Evolutionary conservation across 1,140 invertebrate species (phyloP).

Genomic region (Telenomus remus): DNA sequence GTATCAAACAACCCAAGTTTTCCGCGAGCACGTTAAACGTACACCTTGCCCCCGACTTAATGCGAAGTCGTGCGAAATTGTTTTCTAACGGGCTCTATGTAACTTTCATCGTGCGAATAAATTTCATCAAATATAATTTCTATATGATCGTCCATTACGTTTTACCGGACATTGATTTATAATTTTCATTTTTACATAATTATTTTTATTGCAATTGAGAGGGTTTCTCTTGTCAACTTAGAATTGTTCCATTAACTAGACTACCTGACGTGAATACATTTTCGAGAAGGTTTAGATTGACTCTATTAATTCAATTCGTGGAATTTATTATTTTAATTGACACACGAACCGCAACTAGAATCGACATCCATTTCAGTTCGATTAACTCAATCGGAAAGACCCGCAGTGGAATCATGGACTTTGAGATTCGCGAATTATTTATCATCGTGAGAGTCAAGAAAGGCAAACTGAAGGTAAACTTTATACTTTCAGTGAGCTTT

Average conservation of each 20-base stretch:
- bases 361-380: constrained; percentile 8
- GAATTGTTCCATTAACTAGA: too few species aligned
- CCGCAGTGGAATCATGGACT: not conserved
- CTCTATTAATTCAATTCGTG: constrained; percentile 8
- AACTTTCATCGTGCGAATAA: constrained; percentile 16
- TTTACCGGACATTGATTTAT: too few species aligned
- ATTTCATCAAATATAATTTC: constrained; percentile 17
- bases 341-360: constrained; percentile 2
- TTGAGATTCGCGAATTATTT: constrained; percentile 4
- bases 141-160: constrained; percentile 4
- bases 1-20: not conserved
- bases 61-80: constrained; percentile 7
- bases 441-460: too few species aligned
- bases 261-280: too few species aligned
- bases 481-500: too few species aligned
- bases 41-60: not conserved
- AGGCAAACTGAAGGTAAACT: too few species aligned
- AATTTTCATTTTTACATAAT: too few species aligned
- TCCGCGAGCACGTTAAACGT: not conserved
- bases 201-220: too few species aligned
- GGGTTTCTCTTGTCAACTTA: too few species aligned
- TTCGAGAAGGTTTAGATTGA: not conserved
- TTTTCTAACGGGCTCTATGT: constrained; percentile 9
- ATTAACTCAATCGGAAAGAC: constrained; percentile 12
- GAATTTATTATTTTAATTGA: constrained; percentile 19